Base-by-base conservation (phyloP, 2,113 vertebrate species). In the Istiophorus platypterus region DNA sequence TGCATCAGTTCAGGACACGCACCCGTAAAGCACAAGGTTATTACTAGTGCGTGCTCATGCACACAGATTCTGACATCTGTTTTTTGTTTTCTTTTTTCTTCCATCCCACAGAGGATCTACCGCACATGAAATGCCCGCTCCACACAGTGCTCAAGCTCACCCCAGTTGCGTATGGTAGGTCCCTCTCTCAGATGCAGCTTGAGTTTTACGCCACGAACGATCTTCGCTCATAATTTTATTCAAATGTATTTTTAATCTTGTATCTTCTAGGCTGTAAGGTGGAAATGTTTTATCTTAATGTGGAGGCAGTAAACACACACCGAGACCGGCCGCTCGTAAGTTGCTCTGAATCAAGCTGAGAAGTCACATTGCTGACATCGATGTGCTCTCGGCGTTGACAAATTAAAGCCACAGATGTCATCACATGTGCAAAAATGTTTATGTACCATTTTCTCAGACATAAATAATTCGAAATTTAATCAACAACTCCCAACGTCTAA, bases 261-360 rank as follows among this genome's bases (percentile, higher is more conserved):
- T 51, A 27, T 79, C 64, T 68, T 72, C 5, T 18, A 99, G 98
- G 98, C 1, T 99, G 98, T 83, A 99, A 99, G 92, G 96, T 99
- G 89, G 98, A 99, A 90, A 96, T 95, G 29, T 95, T 99, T 62
- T 94, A 95, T 52, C 94, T 98, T 68, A 95, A 97, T 0, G 97
- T 99, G 90, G 97, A 99, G 78, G 97, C 98, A 9, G 98, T 99
- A 69, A 96, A 99, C 92, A 99, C 98, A 0, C 98, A 99, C 85
- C 95, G 98, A 0, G 97, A 99, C 76, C 96, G 96, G 49, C 97
- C 98, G 72, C 84, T 95, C 2, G 98, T 99, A 92, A 97, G 97
- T 95, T 51, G 17, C 27, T 57, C 54, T 47, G n/a, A 37, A 13
- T 42, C 5, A 2, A 52, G 29, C n/a, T 29, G 54, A 69, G 29